Evolutionary conservation across 1,140 invertebrate genomes (phyloP).

Genomic region (Pseudomyrmex pallidus): DNA sequence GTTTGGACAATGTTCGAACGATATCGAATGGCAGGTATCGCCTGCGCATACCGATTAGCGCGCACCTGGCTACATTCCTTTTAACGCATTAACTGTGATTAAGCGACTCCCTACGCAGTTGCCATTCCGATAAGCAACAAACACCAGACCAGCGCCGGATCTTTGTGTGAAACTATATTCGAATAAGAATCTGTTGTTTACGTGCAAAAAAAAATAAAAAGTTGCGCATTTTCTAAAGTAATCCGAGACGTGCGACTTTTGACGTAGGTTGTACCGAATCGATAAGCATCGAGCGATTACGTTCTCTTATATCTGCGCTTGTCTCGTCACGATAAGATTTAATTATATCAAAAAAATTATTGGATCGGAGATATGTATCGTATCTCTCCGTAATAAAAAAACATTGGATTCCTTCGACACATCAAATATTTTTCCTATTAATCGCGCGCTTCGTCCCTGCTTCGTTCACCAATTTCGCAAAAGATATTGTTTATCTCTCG

Average conservation of each 20-base stretch:
- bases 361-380: neutral
- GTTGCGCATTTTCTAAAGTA: constrained; percentile 13
- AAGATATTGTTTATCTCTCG: neutral
- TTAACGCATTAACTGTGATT: constrained; percentile 47
- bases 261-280: neutral
- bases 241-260: neutral
- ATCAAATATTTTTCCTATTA: constrained; percentile 45
- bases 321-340: constrained; percentile 1
- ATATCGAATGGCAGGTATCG: constrained; percentile 41
- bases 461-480: neutral
- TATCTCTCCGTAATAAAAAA: neutral
- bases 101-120: constrained; percentile 15
- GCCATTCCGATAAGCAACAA: constrained; percentile 11
- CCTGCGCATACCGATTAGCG: constrained; percentile 17
- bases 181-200: neutral
- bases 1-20: constrained; percentile 65
- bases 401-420: constrained; percentile 25
- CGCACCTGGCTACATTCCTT: constrained; percentile 29
- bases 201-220: neutral
- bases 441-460: neutral
- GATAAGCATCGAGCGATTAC: constrained; percentile 22
- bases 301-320: neutral
- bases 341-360: constrained; percentile 6
- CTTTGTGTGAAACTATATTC: neutral
- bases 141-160: neutral